phyloP scores from a whole-genome alignment of 2,797 vertebrate genomes.

The Pelobates cultripes region DNA sequence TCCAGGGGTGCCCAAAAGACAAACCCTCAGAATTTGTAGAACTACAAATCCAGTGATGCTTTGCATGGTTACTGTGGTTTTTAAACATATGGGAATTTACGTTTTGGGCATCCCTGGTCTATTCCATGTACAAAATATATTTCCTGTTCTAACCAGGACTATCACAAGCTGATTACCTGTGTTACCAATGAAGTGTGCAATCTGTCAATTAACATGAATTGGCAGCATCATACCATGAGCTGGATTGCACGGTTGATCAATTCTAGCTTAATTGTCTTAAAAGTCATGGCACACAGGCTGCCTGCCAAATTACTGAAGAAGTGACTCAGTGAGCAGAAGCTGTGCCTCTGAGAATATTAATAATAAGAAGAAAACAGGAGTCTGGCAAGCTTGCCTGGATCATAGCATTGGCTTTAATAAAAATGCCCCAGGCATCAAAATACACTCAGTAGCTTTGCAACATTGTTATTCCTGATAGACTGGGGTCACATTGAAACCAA shows the following conservation, averaged over 20 bases:
- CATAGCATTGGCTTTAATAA: conserved; percentile 6
- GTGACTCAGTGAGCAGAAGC: conserved; percentile 30
- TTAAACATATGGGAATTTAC: too few species aligned
- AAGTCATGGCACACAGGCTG: conserved; percentile 10
- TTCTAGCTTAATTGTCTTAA: conserved; percentile 30
- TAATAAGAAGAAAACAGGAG: background rate
- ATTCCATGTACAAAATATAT: background rate
- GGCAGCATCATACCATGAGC: conserved; percentile 22
- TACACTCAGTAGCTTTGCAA: background rate
- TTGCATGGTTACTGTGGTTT: too few species aligned
- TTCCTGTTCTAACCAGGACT: background rate
- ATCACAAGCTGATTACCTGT: background rate
- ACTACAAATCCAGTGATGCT: too few species aligned
- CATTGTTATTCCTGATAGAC: too few species aligned
- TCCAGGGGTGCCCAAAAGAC: too few species aligned
- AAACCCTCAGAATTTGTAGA: too few species aligned
- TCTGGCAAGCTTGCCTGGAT: background rate
- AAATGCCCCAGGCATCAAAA: background rate
- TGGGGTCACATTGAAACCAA: background rate
- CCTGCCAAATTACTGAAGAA: conserved; percentile 15
- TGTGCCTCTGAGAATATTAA: conserved; percentile 17
- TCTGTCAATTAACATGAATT: conserved; percentile 10
- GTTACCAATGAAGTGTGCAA: background rate
- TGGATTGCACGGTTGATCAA: conserved; percentile 33
- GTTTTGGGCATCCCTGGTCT: too few species aligned